Conservation (phyloP, 1,140 invertebrate species). For the Drosophila pachea region DNA sequence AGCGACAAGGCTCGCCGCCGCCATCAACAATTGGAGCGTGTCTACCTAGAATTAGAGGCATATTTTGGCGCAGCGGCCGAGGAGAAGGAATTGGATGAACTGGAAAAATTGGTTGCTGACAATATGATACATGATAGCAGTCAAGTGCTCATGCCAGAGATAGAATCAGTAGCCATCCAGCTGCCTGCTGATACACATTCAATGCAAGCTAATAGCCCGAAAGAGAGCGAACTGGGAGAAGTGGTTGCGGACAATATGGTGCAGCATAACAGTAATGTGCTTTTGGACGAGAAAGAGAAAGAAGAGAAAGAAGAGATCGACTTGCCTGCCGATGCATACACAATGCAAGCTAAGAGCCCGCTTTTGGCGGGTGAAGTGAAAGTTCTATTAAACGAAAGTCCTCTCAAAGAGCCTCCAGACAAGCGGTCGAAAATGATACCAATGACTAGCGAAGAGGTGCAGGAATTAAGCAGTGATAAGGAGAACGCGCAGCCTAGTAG, state of each 20-base stretch:
- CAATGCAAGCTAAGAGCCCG: neutral
- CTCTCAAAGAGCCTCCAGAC: constrained; percentile 52
- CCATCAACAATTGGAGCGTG: constrained; percentile 34
- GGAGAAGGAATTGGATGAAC: constrained; percentile 42
- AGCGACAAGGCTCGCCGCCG: neutral
- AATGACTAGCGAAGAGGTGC: neutral
- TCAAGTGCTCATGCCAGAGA: too few relatives aligned
- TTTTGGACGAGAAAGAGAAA: too few relatives aligned
- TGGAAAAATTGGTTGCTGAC: constrained; percentile 46
- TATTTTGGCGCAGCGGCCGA: constrained; percentile 32
- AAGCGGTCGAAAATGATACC: constrained; percentile 36
- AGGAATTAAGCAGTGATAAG: neutral
- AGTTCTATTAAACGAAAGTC: constrained; percentile 19
- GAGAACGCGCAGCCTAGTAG: constrained; percentile 11
- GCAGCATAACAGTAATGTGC: too few relatives aligned
- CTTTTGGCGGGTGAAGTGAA: neutral
- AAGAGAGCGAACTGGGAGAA: neutral
- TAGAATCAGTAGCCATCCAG: neutral
- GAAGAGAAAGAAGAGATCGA: too few relatives aligned
- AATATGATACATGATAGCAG: constrained; percentile 53
- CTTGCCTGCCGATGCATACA: neutral
- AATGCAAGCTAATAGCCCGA: neutral
- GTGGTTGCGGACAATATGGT: too few relatives aligned
- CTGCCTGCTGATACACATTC: neutral
- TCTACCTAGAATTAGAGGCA: constrained; percentile 47